These are phyloP conservation scores for Acleris laterana DNA, from an alignment of 2,888 invertebrate genomes.

Conservation along the genomic window DNA sequence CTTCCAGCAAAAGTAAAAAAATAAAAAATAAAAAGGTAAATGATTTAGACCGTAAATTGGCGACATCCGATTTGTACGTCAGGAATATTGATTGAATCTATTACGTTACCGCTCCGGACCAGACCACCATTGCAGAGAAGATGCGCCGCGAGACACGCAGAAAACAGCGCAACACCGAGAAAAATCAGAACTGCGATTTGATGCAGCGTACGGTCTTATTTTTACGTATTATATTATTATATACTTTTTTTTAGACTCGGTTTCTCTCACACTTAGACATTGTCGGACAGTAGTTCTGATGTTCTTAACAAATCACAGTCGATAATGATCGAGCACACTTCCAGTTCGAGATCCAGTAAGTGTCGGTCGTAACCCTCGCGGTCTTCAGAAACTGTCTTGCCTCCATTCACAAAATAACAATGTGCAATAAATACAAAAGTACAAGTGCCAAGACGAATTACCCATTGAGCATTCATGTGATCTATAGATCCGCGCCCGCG, in stretches of 20 bases:
- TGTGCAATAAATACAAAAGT: slow-evolving; percentile 43
- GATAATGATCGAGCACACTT: slow-evolving; percentile 15
- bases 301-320: background rate
- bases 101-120: no score
- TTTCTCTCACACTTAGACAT: background rate
- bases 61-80: no score
- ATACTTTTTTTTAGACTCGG: background rate
- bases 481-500: slow-evolving; percentile 40
- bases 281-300: background rate
- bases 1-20: no score
- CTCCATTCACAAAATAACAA: slow-evolving; percentile 29
- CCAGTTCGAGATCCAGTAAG: slow-evolving; percentile 2
- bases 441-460: slow-evolving; percentile 57
- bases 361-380: slow-evolving; percentile 14
- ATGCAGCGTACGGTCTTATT: background rate
- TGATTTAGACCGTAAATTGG: no score
- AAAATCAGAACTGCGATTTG: no score
- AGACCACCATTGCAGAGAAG: no score
- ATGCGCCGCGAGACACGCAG: background rate
- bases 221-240: background rate
- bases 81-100: no score
- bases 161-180: background rate
- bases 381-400: background rate
- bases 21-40: no score
- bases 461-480: slow-evolving; percentile 45